phyloP scores from a whole-genome alignment of 2,797 vertebrate species.

The Acipenser ruthenus region DNA sequence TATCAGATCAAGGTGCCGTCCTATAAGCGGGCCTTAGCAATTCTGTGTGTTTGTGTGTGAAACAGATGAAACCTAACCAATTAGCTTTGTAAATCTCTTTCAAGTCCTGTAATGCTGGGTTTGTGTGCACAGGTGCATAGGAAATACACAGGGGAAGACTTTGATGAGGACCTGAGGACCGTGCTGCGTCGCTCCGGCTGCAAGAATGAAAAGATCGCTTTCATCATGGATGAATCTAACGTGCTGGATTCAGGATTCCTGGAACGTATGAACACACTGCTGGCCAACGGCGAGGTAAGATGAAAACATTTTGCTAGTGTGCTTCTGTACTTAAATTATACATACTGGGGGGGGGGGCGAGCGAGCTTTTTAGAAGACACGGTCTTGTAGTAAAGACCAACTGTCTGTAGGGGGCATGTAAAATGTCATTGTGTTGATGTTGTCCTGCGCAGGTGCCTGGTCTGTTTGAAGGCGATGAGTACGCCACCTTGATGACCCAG shows the following conservation, averaged over 20 bases:
- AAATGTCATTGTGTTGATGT: neutral
- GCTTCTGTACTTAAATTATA: rapidly evolving
- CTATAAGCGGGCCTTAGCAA: too few relatives aligned
- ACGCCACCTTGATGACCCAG: constrained; percentile 95
- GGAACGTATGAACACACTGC: constrained; percentile 95
- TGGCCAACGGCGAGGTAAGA: constrained; percentile 94
- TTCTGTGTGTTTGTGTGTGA: too few relatives aligned
- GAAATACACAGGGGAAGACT: constrained; percentile 96
- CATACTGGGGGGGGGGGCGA: neutral
- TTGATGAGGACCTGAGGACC: constrained; percentile 91
- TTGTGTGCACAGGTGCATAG: constrained; percentile 75
- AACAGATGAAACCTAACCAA: too few relatives aligned
- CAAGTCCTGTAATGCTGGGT: neutral
- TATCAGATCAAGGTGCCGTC: constrained; percentile 91
- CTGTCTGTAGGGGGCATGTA: neutral
- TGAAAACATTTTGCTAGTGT: rapidly evolving
- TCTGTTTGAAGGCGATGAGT: constrained; percentile 96
- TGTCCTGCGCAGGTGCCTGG: constrained; percentile 76
- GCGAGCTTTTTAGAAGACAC: neutral
- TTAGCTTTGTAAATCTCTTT: too few relatives aligned
- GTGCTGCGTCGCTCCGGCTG: constrained; percentile 92
- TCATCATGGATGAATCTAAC: constrained; percentile 98
- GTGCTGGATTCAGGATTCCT: constrained; percentile 95
- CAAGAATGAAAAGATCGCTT: constrained; percentile 97
- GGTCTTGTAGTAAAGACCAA: too few relatives aligned